phyloP scores from a whole-genome alignment of 2,797 vertebrate genomes.

The Sebastes alutus region DNA sequence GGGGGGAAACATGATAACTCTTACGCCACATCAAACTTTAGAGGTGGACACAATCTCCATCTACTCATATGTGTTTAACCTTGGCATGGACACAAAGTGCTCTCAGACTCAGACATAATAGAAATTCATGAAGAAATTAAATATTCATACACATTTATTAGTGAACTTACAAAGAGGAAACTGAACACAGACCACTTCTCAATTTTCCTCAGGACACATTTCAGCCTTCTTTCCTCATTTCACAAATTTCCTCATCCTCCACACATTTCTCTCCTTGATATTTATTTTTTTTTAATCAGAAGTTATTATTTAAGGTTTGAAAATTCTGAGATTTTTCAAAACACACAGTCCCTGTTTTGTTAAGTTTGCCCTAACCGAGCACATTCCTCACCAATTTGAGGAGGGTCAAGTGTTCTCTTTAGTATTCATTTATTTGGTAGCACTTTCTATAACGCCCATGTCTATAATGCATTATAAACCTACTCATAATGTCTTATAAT shows the following conservation, averaged over 20 bases:
- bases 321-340: background rate
- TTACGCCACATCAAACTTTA: background rate
- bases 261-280: background rate
- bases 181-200: conserved; percentile 5
- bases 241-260: background rate
- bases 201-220: background rate
- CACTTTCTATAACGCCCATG: too few species aligned
- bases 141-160: conserved; percentile 42
- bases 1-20: background rate
- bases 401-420: background rate
- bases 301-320: background rate
- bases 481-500: background rate
- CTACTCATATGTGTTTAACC: conserved; percentile 30
- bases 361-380: background rate
- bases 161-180: conserved; percentile 9
- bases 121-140: conserved; percentile 54
- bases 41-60: background rate
- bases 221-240: background rate
- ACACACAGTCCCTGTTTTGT: background rate
- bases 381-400: background rate
- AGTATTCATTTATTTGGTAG: background rate
- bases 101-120: conserved; percentile 27
- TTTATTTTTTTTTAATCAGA: background rate
- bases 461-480: background rate
- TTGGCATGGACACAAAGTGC: conserved; percentile 9